phyloP scores from a whole-genome alignment of 2,888 invertebrate species.

The Acanthoscelides obtectus region DNA sequence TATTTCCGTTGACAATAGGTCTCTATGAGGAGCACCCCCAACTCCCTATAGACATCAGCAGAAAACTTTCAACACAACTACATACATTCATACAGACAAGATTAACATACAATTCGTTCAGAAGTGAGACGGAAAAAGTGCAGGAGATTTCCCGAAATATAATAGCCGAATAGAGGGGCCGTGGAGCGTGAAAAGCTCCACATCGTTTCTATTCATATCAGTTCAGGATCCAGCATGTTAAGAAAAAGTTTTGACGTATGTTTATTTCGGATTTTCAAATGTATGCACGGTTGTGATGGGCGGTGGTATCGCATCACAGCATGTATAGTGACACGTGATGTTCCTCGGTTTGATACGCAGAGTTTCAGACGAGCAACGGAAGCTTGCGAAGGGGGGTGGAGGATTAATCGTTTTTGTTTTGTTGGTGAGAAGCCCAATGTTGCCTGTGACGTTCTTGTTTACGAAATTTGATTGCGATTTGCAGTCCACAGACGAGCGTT shows the following conservation, averaged over 20 bases:
- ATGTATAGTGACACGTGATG: not conserved
- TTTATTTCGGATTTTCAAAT: slow-evolving; percentile 6
- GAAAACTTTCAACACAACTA: not conserved
- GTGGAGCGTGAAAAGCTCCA: not conserved
- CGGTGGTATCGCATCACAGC: not conserved
- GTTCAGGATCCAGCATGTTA: slow-evolving; percentile 14
- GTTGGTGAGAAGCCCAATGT: not conserved
- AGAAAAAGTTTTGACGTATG: slow-evolving; percentile 29
- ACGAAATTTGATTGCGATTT: no score
- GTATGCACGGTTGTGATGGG: not conserved
- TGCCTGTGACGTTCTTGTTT: no score
- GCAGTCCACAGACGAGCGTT: no score
- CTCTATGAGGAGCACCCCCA: not conserved
- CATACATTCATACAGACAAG: not conserved
- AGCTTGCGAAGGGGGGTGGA: not conserved
- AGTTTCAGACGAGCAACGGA: not conserved
- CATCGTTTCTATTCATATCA: slow-evolving; percentile 17
- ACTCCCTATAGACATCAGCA: not conserved
- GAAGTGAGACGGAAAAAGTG: not conserved
- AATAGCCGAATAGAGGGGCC: not conserved
- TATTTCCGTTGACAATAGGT: not conserved
- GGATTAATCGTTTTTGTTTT: not conserved
- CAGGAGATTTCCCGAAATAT: not conserved
- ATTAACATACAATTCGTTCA: not conserved
- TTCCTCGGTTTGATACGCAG: not conserved